A percentile compares a stretch with the other conserved stretches of the same genome.
These are phyloP conservation scores for Tolypeutes matacus DNA, from an alignment of 2,797 vertebrate species.

Conservation along the genomic window DNA sequence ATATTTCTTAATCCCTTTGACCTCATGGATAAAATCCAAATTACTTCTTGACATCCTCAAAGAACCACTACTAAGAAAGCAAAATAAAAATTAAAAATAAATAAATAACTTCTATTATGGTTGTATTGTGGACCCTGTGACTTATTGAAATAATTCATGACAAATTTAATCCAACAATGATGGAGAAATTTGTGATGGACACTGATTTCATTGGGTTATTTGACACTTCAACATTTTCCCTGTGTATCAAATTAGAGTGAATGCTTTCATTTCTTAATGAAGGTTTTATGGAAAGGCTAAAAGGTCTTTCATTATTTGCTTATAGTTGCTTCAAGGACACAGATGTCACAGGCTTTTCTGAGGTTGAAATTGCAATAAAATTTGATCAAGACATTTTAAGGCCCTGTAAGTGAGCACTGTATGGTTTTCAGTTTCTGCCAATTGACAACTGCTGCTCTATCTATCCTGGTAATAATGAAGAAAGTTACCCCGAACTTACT, in stretches of 20 bases:
- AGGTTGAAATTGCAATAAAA: background rate
- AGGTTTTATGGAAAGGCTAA: constrained; percentile 26
- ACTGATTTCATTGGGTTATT: background rate
- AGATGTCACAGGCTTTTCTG: background rate
- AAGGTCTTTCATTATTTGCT: background rate
- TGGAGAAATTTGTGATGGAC: background rate
- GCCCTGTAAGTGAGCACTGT: background rate
- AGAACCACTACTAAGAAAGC: background rate
- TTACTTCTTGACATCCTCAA: constrained; percentile 40
- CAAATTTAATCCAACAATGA: background rate
- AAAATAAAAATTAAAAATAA: constrained; percentile 48
- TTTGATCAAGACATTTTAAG: background rate
- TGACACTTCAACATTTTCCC: background rate
- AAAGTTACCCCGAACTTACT: background rate
- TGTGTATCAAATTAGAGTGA: constrained; percentile 23
- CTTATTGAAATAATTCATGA: constrained; percentile 5
- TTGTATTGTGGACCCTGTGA: background rate
- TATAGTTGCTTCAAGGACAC: background rate
- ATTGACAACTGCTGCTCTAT: background rate
- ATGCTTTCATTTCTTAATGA: constrained; percentile 13
- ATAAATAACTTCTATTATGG: background rate
- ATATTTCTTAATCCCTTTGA: constrained; percentile 13
- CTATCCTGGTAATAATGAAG: background rate
- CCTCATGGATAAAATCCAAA: constrained; percentile 40
- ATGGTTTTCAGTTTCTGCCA: background rate